Base-by-base conservation (phyloP, 2,888 invertebrate species). In the Cataglyphis altisquamis region DNA sequence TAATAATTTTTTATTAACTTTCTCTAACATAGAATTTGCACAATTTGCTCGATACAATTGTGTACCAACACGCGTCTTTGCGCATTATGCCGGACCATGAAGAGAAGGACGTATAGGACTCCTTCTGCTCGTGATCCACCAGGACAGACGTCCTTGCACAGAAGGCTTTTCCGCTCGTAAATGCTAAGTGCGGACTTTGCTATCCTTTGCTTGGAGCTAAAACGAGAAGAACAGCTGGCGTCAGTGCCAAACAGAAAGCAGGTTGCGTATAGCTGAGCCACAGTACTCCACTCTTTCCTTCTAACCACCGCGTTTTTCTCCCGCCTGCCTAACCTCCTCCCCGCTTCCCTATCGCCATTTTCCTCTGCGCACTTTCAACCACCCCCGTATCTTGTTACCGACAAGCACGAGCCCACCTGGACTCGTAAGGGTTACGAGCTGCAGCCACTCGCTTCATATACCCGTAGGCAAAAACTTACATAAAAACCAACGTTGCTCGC, bases 161-260 rank as follows among this genome's bases (percentile, higher is more conserved):
- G 25, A 67, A 62, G 62, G n/a, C 63, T 78, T 68, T 25, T 66
- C 70, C 55, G 32, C 62, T 60, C 29, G 72, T 81, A 64, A 75
- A 84, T 82, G 45, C 73, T 85, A 85, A 90, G 78, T 68, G 81
- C 83, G 63, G 82, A 77, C 85, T 77, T 63, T 70, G 57, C 73
- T 60, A 68, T 84, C 82, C 70, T 68, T 62, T 80, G 81, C 52
- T 80, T 48, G 36, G 52, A 82, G 75, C 66, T 82, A 78, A 91
- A 86, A 84, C 83, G 86, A 84, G 88, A 82, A 85, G 84, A 90
- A 90, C 92, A 93, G 93, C 94, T 93, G 93, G 91, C 90, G 86
- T 89, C 89, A 91, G 92, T 92, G 92, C 90, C 90, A 91, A 92
- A 91, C 90, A 91, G 91, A 91, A 93, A 91, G 92, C 92, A 92